These are phyloP conservation scores for Isaurus tuberculatus DNA, from an alignment of 92 coral and sea anemone species.

Conservation along the genomic window DNA sequence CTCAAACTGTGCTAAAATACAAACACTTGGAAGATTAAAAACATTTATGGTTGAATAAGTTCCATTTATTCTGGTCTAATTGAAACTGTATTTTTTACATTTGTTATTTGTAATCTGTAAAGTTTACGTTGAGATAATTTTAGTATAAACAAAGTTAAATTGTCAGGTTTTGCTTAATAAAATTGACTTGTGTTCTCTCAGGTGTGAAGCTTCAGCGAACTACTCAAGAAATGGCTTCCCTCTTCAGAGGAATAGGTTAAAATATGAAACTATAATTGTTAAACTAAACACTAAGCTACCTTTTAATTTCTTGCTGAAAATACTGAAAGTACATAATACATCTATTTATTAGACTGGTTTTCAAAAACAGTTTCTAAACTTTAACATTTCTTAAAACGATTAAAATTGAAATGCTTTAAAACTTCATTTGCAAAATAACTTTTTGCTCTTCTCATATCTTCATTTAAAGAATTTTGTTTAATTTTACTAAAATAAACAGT, in stretches of 20 bases:
- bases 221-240: constrained; percentile 7
- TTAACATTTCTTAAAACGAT: neutral
- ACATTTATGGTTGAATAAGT: neutral
- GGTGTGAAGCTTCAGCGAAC: constrained; percentile 37
- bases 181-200: constrained; percentile 15
- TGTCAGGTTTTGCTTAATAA: neutral
- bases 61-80: neutral
- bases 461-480: too few species aligned
- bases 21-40: too few species aligned
- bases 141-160: neutral
- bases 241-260: constrained; percentile 47
- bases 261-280: neutral
- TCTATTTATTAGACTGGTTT: neutral
- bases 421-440: too few species aligned
- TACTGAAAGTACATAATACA: too few species aligned
- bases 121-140: neutral
- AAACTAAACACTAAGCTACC: neutral
- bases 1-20: too few species aligned
- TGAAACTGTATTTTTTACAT: neutral
- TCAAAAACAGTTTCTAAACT: neutral
- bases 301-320: neutral
- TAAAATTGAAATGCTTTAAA: neutral
- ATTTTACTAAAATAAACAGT: too few species aligned
- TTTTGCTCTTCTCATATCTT: too few species aligned
- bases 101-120: neutral